Conservation (phyloP, 2,888 invertebrate species). For the Drosophila recens region DNA sequence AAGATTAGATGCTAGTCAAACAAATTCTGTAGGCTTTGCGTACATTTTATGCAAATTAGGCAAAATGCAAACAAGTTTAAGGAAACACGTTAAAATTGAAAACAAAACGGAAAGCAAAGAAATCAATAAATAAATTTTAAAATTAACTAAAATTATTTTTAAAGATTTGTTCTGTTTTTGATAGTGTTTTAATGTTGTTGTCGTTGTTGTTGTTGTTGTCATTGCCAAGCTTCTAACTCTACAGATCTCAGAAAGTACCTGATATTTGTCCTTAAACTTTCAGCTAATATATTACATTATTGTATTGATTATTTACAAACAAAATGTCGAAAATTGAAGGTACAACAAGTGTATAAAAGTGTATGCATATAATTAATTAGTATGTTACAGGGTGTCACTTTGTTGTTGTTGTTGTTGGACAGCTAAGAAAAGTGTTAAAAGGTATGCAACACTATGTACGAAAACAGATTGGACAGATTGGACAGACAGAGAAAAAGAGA, state of each 20-base stretch:
- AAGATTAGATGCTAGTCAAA: constrained; percentile 76
- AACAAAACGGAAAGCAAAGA: background rate
- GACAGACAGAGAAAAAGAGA: constrained; percentile 6
- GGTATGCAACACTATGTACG: constrained; percentile 48
- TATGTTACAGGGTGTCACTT: constrained; percentile 50
- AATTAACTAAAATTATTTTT: constrained; percentile 20
- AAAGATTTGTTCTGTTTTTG: constrained; percentile 24
- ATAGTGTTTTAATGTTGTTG: constrained; percentile 27
- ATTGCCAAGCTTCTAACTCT: constrained; percentile 39
- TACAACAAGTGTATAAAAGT: constrained; percentile 23
- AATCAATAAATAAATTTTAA: background rate
- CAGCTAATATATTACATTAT: constrained; percentile 28
- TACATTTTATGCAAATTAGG: constrained; percentile 69
- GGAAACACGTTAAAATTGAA: background rate
- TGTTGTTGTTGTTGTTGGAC: constrained; percentile 15
- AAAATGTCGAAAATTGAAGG: constrained; percentile 16
- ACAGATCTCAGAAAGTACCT: constrained; percentile 6
- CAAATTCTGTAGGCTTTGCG: constrained; percentile 71
- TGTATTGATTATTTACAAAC: constrained; percentile 37
- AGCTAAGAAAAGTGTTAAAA: constrained; percentile 45
- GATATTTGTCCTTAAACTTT: background rate
- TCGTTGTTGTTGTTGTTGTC: constrained; percentile 37
- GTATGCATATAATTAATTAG: constrained; percentile 18
- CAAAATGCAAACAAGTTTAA: constrained; percentile 69
- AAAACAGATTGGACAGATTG: constrained; percentile 26